A percentile compares a stretch with the other conserved stretches of the same genome.
These are phyloP conservation scores for Aricia artaxerxes DNA, from an alignment of 2,888 invertebrate species.

Conservation along the genomic window DNA sequence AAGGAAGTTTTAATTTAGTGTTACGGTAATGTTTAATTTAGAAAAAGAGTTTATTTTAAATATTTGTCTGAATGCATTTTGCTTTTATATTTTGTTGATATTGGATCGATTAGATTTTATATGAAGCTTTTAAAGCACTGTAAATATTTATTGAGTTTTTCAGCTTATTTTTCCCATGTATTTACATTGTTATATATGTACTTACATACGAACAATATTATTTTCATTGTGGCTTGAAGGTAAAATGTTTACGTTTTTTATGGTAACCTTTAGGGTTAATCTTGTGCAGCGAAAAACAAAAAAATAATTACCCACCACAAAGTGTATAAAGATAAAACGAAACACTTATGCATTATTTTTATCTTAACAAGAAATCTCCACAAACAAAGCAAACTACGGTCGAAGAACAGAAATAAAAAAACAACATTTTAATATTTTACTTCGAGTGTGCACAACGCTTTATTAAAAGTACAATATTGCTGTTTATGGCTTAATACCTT, in stretches of 20 bases:
- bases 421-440: not conserved
- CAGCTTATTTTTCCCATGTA: not conserved
- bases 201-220: too few relatives aligned
- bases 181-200: not conserved
- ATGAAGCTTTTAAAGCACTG: not conserved
- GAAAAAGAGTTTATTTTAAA: slow-evolving; percentile 22
- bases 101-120: not conserved
- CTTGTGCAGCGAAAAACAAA: not conserved
- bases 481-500: slow-evolving; percentile 4
- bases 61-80: slow-evolving; percentile 5
- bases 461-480: not conserved
- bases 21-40: slow-evolving; percentile 27
- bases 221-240: not conserved
- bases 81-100: not conserved
- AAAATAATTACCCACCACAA: not conserved
- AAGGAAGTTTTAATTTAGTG: slow-evolving; percentile 29
- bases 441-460: not conserved
- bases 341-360: slow-evolving; percentile 8
- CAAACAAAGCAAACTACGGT: not conserved
- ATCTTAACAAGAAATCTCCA: slow-evolving; percentile 16
- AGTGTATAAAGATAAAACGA: slow-evolving; percentile 13
- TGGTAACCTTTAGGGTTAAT: not conserved
- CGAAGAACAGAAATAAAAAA: not conserved
- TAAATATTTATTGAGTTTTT: not conserved
- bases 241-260: not conserved